A percentile compares a stretch with the other conserved stretches of the same genome.
Conservation (phyloP, 2,888 invertebrate species). For the Leptopilina syphax region DNA sequence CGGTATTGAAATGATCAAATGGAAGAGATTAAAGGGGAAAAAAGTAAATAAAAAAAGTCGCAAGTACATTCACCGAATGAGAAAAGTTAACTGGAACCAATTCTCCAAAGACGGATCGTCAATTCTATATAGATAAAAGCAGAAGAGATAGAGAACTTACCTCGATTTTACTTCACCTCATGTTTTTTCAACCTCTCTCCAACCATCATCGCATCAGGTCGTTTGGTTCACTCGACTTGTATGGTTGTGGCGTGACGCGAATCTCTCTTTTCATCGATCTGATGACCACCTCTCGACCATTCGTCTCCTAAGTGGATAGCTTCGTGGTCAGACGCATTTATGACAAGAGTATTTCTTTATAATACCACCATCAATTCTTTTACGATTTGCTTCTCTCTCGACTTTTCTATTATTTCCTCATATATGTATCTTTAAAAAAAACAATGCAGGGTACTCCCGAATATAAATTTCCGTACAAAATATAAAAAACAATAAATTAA, state of each 20-base stretch:
- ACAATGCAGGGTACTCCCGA: too few relatives aligned
- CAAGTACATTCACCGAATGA: slow-evolving; percentile 25
- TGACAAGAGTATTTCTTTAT: slow-evolving; percentile 5
- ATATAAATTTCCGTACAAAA: too few relatives aligned
- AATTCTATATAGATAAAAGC: slow-evolving; percentile 25
- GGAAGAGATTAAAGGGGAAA: slow-evolving; percentile 2
- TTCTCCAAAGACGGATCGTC: slow-evolving; percentile 29
- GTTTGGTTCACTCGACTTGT: slow-evolving; percentile 49
- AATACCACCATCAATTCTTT: background rate
- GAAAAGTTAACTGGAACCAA: slow-evolving; percentile 37
- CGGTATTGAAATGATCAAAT: slow-evolving; percentile 14
- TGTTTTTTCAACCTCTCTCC: slow-evolving; percentile 45
- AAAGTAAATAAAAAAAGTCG: background rate
- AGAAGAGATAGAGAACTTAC: slow-evolving; percentile 1
- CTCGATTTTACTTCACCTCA: slow-evolving; percentile 16
- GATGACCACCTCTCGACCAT: slow-evolving; percentile 68
- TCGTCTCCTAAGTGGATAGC: slow-evolving; percentile 65
- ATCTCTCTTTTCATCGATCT: slow-evolving; percentile 74
- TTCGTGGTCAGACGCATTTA: slow-evolving; percentile 32
- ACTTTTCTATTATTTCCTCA: slow-evolving; percentile 19
- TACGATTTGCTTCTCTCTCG: background rate
- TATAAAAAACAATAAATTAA: too few relatives aligned
- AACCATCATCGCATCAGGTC: slow-evolving; percentile 10
- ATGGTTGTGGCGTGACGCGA: slow-evolving; percentile 67
- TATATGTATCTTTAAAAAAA: background rate